Conservation (phyloP, 2,113 vertebrate species). For the Urocynchramus pylzowi region DNA sequence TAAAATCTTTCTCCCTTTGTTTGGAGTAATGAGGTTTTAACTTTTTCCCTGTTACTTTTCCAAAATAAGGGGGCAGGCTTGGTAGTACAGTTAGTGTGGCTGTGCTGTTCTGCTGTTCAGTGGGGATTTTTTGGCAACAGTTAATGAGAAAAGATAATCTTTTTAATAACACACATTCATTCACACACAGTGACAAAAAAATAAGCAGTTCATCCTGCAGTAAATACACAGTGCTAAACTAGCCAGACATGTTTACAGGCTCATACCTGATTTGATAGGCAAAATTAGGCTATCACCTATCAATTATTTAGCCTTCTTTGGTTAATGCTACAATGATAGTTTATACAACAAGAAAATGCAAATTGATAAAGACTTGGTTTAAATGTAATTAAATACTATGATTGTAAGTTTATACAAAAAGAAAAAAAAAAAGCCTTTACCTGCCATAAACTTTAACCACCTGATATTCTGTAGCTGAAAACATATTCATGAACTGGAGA, state of each 20-base stretch:
- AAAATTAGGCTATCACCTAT: not conserved
- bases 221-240: not conserved
- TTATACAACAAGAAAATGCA: not conserved
- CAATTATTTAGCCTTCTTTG: not conserved
- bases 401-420: not conserved
- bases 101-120: not conserved
- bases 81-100: not conserved
- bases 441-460: not conserved
- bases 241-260: not conserved
- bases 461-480: not conserved
- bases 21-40: not conserved
- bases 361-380: not conserved
- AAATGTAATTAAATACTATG: not conserved
- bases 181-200: not conserved
- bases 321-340: not conserved
- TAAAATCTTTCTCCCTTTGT: not conserved
- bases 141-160: not conserved
- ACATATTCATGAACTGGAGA: not conserved
- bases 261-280: not conserved
- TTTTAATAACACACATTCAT: not conserved
- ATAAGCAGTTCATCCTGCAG: not conserved
- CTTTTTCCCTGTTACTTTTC: not conserved
- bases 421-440: not conserved
- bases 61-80: not conserved
- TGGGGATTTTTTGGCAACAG: not conserved